Percentiles rank a stretch among this genome's conserved stretches.
These are phyloP conservation scores for Callimorpha dominula DNA, from an alignment of 2,888 invertebrate species.

Conservation along the genomic window DNA sequence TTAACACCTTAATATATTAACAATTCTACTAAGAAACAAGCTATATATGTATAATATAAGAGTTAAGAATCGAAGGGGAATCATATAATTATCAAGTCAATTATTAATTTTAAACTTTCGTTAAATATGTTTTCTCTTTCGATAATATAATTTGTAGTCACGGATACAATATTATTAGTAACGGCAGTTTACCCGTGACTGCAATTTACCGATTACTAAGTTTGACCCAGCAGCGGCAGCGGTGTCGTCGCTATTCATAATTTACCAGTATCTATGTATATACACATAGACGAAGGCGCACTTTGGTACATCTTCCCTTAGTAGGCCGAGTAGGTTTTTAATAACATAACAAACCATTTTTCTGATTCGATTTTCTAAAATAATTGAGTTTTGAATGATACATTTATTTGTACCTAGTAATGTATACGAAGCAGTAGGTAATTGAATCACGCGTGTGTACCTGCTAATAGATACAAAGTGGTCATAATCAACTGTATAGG, in stretches of 20 bases:
- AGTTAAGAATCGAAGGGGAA: too few species aligned
- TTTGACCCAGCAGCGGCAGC: background rate
- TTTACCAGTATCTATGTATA: too few species aligned
- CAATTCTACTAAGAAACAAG: too few species aligned
- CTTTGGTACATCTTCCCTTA: background rate
- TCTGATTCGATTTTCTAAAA: too few species aligned
- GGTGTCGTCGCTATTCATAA: background rate
- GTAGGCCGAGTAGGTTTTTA: background rate
- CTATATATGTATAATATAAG: too few species aligned
- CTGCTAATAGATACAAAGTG: conserved; percentile 32
- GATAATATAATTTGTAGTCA: background rate
- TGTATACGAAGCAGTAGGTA: background rate
- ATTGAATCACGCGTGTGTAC: conserved; percentile 2
- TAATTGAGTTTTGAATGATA: background rate
- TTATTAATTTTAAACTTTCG: background rate
- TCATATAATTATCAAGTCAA: background rate
- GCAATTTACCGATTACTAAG: background rate
- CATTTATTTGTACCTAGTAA: background rate
- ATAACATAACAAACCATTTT: too few species aligned
- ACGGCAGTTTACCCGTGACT: conserved; percentile 1
- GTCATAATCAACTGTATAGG: conserved; percentile 18
- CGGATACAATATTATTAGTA: background rate
- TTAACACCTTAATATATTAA: too few species aligned
- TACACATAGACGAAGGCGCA: too few species aligned
- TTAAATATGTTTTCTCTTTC: background rate